Conservation (phyloP, 2,113 vertebrate genomes). For the Callithrix jacchus region DNA sequence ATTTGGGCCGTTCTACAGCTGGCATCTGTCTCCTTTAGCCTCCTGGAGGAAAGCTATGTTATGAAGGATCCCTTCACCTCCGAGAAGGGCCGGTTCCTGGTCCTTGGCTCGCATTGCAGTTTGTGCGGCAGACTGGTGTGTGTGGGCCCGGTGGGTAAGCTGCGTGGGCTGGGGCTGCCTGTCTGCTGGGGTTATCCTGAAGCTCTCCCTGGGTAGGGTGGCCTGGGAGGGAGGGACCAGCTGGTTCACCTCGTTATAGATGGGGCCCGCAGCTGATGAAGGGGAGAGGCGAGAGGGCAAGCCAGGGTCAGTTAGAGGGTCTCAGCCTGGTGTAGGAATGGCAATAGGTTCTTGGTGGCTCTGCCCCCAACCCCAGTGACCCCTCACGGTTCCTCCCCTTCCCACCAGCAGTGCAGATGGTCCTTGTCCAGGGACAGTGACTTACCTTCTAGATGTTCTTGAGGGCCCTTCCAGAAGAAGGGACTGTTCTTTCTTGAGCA, state of each 20-base stretch:
- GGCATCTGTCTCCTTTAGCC: conserved; percentile 73
- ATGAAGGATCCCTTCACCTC: conserved; percentile 91
- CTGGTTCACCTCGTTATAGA: neutral
- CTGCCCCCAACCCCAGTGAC: neutral
- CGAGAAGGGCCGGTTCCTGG: conserved; percentile 88
- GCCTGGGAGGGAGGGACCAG: neutral
- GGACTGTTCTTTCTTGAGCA: neutral
- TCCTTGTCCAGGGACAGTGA: rapidly evolving
- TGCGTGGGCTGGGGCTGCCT: neutral
- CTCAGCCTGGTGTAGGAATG: neutral
- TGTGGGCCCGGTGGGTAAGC: conserved; percentile 85
- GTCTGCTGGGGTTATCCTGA: rapidly evolving
- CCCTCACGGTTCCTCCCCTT: neutral
- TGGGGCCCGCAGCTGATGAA: neutral
- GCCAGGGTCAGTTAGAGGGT: neutral
- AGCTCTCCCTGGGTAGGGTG: neutral
- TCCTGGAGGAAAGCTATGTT: conserved; percentile 91
- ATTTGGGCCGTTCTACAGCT: neutral
- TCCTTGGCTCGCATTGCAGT: conserved; percentile 88
- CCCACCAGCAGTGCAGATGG: rapidly evolving
- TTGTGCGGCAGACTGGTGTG: conserved; percentile 88
- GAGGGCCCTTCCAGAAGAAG: neutral
- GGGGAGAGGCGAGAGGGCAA: neutral
- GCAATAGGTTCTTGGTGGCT: neutral
- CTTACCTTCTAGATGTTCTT: neutral